Conservation (phyloP, 2,888 invertebrate species). For the Drosophila histrio region DNA sequence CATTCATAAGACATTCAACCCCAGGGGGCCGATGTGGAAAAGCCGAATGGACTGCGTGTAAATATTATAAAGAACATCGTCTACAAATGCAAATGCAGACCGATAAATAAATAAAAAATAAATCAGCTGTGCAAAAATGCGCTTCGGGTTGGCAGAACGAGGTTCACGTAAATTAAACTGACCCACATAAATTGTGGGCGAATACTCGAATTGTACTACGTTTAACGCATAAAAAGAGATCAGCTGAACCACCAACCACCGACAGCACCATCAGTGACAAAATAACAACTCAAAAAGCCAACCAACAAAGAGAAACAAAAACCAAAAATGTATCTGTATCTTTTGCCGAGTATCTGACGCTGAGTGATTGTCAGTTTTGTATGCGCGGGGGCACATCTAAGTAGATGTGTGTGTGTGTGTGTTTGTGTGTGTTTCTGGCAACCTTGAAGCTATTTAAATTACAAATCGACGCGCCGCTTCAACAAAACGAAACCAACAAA, state of each 20-base stretch:
- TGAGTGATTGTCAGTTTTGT: conserved; percentile 63
- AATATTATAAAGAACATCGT: conserved; percentile 32
- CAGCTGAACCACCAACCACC: conserved; percentile 6
- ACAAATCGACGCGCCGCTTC: conserved; percentile 64
- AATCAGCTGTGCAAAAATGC: conserved; percentile 57
- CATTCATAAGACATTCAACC: conserved; percentile 58
- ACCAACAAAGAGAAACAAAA: conserved; percentile 14
- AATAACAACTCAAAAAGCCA: conserved; percentile 12
- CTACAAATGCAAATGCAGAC: conserved; percentile 16
- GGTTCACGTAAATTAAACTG: conserved; percentile 75
- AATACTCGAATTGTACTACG: conserved; percentile 64
- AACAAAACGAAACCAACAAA: conserved; percentile 20
- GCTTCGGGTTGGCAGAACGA: conserved; percentile 32
- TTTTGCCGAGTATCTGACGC: conserved; percentile 56
- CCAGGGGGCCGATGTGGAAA: conserved; percentile 17
- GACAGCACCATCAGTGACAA: conserved; percentile 5
- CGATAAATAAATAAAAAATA: conserved; percentile 46
- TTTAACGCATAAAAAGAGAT: conserved; percentile 64
- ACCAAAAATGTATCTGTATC: conserved; percentile 49
- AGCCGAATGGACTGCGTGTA: neutral
- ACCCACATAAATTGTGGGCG: conserved; percentile 73
- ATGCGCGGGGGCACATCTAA: conserved; percentile 60
- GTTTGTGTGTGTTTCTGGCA: conserved; percentile 43
- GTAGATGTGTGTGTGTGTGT: conserved; percentile 13
- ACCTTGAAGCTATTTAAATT: conserved; percentile 81